Conservation (phyloP, 1,140 invertebrate species). For the Polypedilum pembai region DNA sequence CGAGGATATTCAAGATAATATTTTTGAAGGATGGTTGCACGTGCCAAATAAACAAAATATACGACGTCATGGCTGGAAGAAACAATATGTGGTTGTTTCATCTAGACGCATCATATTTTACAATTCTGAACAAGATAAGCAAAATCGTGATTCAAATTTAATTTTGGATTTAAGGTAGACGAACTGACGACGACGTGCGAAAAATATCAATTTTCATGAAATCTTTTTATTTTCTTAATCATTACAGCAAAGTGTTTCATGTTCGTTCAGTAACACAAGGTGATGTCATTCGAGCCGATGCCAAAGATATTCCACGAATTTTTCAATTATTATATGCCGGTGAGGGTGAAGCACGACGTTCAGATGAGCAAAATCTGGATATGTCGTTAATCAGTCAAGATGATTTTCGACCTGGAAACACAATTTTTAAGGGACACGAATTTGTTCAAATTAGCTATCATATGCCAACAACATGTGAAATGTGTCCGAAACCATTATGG, state of each 20-base stretch:
- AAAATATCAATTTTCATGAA: not conserved
- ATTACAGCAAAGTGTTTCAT: constrained; percentile 92
- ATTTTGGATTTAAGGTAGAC: constrained; percentile 87
- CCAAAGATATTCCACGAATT: constrained; percentile 98
- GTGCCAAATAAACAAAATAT: constrained; percentile 95
- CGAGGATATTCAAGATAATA: constrained; percentile 64
- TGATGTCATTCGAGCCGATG: constrained; percentile 95
- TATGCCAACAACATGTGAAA: constrained; percentile 96
- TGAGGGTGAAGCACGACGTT: constrained; percentile 83
- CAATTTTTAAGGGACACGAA: constrained; percentile 87
- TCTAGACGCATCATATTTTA: constrained; percentile 97
- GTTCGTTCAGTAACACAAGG: constrained; percentile 96
- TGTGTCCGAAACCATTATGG: constrained; percentile 93
- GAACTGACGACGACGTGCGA: no score
- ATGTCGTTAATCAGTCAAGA: constrained; percentile 46
- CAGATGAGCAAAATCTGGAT: constrained; percentile 55
- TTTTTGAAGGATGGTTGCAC: constrained; percentile 91
- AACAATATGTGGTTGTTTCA: constrained; percentile 94
- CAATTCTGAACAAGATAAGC: constrained; percentile 88
- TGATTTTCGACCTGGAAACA: constrained; percentile 66
- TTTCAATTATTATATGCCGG: constrained; percentile 94
- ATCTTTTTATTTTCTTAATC: constrained; percentile 32
- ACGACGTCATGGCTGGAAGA: constrained; percentile 90
- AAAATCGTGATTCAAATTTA: constrained; percentile 82
- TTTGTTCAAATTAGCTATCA: constrained; percentile 94